Evolutionary conservation across 2,797 vertebrate genomes (phyloP).

Genomic region (Cossypha caffra): DNA sequence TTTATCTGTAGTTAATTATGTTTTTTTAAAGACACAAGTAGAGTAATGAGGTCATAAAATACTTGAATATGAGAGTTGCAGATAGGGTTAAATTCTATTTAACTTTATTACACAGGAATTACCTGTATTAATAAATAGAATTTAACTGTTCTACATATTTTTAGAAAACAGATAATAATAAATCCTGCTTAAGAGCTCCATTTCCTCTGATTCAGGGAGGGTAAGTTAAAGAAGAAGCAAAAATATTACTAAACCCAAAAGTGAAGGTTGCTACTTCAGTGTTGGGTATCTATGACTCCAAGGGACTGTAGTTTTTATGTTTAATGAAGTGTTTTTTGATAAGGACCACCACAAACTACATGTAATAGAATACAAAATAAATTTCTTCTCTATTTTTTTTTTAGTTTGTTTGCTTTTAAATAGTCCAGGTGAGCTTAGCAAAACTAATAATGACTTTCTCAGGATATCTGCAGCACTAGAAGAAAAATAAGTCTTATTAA

Average conservation of each 20-base stretch:
- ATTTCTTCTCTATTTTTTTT: neutral
- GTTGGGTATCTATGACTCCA: neutral
- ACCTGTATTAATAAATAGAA: neutral
- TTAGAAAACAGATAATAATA: neutral
- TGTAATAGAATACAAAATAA: neutral
- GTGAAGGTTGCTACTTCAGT: neutral
- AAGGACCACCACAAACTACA: neutral
- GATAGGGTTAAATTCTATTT: neutral
- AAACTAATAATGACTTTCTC: neutral
- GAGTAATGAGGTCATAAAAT: neutral
- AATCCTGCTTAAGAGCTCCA: neutral
- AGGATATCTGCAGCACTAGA: neutral
- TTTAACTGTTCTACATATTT: neutral
- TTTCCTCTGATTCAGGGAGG: neutral
- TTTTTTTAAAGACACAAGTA: neutral
- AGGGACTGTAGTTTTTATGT: neutral
- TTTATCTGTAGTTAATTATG: neutral
- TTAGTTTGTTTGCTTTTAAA: neutral
- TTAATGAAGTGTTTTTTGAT: neutral
- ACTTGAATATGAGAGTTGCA: neutral
- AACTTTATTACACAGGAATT: neutral
- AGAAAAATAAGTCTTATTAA: conserved; percentile 41
- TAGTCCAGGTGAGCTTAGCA: neutral
- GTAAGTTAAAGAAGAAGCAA: neutral
- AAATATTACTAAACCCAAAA: neutral